These are phyloP conservation scores for Rhynchotus rufescens DNA, from an alignment of 2,797 vertebrate genomes.

Conservation along the genomic window DNA sequence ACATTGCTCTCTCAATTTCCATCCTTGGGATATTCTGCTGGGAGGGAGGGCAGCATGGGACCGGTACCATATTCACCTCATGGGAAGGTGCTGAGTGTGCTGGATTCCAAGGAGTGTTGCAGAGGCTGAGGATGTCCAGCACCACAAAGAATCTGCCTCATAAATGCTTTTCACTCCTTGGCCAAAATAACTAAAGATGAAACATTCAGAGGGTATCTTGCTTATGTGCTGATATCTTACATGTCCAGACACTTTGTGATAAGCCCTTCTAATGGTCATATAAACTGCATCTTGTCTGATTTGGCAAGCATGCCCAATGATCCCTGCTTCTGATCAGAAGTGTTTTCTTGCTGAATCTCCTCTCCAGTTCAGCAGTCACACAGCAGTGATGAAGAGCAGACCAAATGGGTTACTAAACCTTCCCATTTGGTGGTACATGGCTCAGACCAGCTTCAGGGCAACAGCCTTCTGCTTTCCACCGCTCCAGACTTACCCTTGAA, in stretches of 20 bases:
- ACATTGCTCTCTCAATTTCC: conserved; percentile 39
- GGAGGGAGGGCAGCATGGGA: neutral
- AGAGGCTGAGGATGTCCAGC: neutral
- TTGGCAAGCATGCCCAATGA: neutral
- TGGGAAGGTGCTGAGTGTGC: neutral
- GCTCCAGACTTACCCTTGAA: neutral
- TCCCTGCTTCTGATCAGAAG: conserved; percentile 36
- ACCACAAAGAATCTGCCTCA: neutral
- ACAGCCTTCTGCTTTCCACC: neutral
- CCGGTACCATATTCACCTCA: neutral
- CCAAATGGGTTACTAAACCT: neutral
- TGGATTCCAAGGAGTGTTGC: neutral
- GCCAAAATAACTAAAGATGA: neutral
- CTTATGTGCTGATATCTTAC: conserved; percentile 6
- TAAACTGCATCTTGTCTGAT: conserved; percentile 30
- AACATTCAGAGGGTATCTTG: neutral
- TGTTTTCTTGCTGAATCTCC: neutral
- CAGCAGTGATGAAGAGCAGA: neutral
- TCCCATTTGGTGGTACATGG: neutral
- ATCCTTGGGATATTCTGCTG: neutral
- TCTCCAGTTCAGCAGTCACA: neutral
- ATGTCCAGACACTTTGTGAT: neutral
- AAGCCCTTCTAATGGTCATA: neutral
- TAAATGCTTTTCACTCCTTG: neutral
- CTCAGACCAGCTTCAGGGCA: neutral